Evolutionary conservation across 2,888 invertebrate species (phyloP), one percentile per base, ranked within the genome.

Genomic region (Thera britannica): DNA sequence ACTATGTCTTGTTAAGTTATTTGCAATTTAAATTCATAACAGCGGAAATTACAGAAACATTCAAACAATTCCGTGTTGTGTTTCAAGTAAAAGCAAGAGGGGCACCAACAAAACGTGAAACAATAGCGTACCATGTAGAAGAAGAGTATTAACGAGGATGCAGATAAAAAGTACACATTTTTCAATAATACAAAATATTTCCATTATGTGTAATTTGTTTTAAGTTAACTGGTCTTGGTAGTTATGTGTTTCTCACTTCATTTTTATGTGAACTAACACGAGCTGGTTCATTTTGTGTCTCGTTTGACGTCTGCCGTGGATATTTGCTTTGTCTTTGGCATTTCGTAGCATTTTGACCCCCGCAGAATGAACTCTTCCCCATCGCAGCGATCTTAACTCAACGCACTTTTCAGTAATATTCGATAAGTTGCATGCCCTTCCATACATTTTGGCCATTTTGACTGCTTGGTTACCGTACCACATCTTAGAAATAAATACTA

Each of bases 51-150:
- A 73, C 62, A 72, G 72, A 72, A 72, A 70, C 67, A 75, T 78
- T 80, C 76, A 77, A 80, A 82, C 76, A 66, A 77, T 84, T 81
- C 80, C 79, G 78, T 89, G 82, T 90, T 89, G 78, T 90, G 87
- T 90, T 90, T 91, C 91, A 92, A 92, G 92, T 90, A 89, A 87
- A 88, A 77, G 81, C 86, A 91, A 90, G 91, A 85, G 90, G 85
- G 86, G 86, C 90, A 71, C 76, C 87, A 84, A 82, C 88, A 89
- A 90, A 89, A 85, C 86, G 83, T 89, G 90, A 90, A 86, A 86
- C 82, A 79, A 75, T 80, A 83, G 82, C 75, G 80, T 83, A 78
- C 75, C 79, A 79, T 81, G 74, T 75, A 68, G 78, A 79, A 83
- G 88, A 85, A 83, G 84, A 84, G 72, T 83, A 75, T 82, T 74